These are phyloP conservation scores for Solea solea DNA, from an alignment of 2,113 vertebrate genomes.

Conservation along the genomic window DNA sequence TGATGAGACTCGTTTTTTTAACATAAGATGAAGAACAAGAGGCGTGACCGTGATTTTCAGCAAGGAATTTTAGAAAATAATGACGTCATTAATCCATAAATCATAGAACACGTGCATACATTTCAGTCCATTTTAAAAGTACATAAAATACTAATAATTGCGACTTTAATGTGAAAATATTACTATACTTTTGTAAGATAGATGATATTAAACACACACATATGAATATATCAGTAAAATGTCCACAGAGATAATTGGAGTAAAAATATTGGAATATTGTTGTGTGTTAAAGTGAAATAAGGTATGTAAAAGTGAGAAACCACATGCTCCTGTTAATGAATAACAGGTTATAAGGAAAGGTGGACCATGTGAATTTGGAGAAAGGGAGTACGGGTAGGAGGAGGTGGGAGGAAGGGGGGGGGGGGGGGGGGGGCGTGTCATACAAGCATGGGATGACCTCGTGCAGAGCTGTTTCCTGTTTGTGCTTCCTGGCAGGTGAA, in stretches of 20 bases:
- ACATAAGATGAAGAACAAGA: no score
- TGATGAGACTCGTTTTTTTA: no score
- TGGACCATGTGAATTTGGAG: slow-evolving; percentile 33
- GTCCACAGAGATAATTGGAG: background rate
- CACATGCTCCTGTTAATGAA: slow-evolving; percentile 45
- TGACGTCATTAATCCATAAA: no score
- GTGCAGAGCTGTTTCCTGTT: background rate
- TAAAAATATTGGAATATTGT: no score
- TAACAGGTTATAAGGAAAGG: slow-evolving; percentile 48
- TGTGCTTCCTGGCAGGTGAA: background rate
- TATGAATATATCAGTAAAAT: background rate
- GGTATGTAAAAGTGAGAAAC: background rate
- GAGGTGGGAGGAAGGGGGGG: background rate
- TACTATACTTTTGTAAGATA: no score
- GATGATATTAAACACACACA: no score
- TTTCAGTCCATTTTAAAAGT: no score
- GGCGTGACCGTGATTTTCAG: no score
- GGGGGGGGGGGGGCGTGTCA: background rate
- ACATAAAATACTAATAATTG: no score
- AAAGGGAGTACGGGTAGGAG: background rate
- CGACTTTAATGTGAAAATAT: no score
- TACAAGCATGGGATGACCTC: background rate
- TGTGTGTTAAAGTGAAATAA: background rate
- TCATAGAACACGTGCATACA: no score
- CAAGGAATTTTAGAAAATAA: no score